A percentile compares a stretch with the other conserved stretches of the same genome.
phyloP scores from a whole-genome alignment of 2,888 invertebrate genomes.

The Cataglyphis albicans region DNA sequence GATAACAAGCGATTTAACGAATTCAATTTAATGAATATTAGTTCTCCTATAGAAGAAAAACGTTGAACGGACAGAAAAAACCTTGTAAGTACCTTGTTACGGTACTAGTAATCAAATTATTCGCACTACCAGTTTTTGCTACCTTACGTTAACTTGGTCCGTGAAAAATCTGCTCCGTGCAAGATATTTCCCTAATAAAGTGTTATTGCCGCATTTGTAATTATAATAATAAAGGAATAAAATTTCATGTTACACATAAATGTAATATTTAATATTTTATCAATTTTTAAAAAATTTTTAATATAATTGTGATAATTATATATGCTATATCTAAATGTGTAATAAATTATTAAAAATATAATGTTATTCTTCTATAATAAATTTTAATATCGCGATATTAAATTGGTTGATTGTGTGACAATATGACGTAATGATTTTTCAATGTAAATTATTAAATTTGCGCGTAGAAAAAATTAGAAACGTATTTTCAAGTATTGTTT shows the following conservation, averaged over 20 bases:
- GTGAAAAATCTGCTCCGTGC: not conserved
- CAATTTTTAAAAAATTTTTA: not conserved
- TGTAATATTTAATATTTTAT: not conserved
- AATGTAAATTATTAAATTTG: not conserved
- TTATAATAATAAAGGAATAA: not conserved
- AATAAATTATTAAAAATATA: too few species aligned
- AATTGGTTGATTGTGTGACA: not conserved
- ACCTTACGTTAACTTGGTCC: slow-evolving; percentile 1
- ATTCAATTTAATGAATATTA: slow-evolving; percentile 24
- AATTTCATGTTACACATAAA: not conserved
- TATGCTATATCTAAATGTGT: not conserved
- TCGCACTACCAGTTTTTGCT: slow-evolving; percentile 23
- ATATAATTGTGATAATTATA: not conserved
- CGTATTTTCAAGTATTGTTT: not conserved
- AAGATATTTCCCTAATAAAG: slow-evolving; percentile 13
- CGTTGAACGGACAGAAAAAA: slow-evolving; percentile 5
- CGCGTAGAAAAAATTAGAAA: not conserved
- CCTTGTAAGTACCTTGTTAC: not conserved
- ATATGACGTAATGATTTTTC: not conserved
- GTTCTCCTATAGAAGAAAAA: slow-evolving; percentile 11
- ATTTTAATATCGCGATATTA: not conserved
- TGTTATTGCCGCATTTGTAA: not conserved
- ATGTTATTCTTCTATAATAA: not conserved
- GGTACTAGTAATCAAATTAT: not conserved
- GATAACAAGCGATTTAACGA: slow-evolving; percentile 18